Percentiles rank a stretch among this genome's conserved stretches.
phyloP scores from a whole-genome alignment of 2,888 invertebrate genomes.

The Leptinotarsa rubiginosa region DNA sequence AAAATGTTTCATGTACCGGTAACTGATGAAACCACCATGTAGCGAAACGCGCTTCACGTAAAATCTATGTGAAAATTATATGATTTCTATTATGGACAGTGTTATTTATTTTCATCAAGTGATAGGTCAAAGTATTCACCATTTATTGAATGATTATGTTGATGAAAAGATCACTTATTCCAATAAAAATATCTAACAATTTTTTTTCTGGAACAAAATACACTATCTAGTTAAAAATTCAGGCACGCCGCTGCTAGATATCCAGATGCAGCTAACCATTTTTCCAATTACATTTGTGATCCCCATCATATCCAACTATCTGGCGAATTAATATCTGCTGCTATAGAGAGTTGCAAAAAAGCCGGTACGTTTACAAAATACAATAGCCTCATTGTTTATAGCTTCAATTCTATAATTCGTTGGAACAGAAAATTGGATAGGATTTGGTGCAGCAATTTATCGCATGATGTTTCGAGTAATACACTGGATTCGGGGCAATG shows the following conservation, averaged over 20 bases:
- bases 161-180: too few relatives aligned
- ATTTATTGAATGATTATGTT: too few relatives aligned
- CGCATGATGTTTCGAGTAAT: background rate
- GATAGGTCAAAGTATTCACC: too few relatives aligned
- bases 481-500: slow-evolving; percentile 2
- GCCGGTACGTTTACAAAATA: slow-evolving; percentile 12
- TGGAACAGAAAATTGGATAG: slow-evolving; percentile 18
- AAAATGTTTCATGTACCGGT: too few relatives aligned
- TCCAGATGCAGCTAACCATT: background rate
- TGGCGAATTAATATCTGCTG: slow-evolving; percentile 8
- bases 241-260: background rate
- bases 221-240: background rate
- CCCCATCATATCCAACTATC: slow-evolving; percentile 8
- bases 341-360: slow-evolving; percentile 6
- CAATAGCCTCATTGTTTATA: slow-evolving; percentile 21
- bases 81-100: too few relatives aligned
- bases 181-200: too few relatives aligned
- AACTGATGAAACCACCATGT: too few relatives aligned
- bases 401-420: slow-evolving; percentile 20
- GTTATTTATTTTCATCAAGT: too few relatives aligned
- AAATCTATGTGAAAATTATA: too few relatives aligned
- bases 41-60: too few relatives aligned
- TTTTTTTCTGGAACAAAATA: background rate
- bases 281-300: slow-evolving; percentile 1
- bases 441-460: slow-evolving; percentile 20